A percentile compares a stretch with the other conserved stretches of the same genome.
Conservation (phyloP, 2,797 vertebrate genomes). For the Decapterus maruadsi region DNA sequence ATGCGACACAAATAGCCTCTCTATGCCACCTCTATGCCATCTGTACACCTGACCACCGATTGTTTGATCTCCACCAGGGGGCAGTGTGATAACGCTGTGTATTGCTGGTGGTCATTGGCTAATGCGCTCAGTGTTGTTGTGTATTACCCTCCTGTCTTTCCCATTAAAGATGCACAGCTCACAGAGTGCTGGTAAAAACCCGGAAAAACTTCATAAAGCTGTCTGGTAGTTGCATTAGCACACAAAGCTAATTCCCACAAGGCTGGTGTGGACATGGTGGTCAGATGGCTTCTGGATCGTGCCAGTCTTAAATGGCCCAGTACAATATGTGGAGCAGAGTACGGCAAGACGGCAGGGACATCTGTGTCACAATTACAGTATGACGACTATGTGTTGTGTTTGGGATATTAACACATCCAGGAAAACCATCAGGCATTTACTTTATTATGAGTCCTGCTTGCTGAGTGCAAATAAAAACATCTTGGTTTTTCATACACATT, state of each 20-base stretch:
- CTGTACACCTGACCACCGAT: neutral
- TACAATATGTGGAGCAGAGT: neutral
- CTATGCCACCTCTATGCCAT: neutral
- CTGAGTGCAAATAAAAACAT: too few relatives aligned
- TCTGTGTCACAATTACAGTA: neutral
- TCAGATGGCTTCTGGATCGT: neutral
- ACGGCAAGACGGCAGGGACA: neutral
- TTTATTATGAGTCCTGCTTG: too few relatives aligned
- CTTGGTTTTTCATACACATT: too few relatives aligned
- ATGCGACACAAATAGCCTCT: too few relatives aligned
- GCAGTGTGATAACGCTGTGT: neutral
- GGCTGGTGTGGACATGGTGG: neutral
- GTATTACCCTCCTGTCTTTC: neutral
- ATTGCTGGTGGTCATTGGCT: neutral
- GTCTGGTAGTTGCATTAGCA: neutral
- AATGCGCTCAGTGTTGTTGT: neutral
- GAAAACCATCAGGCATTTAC: too few relatives aligned
- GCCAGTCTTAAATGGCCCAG: neutral
- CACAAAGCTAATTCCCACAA: neutral
- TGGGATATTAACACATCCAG: neutral
- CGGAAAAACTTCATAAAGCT: neutral
- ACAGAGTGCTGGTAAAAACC: neutral
- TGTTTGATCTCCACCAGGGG: neutral
- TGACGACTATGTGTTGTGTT: neutral
- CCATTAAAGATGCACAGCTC: neutral